These are phyloP conservation scores for Gnathonemus echidnorhynchus DNA, from an alignment of 2,113 vertebrate species.

Conservation along the genomic window DNA sequence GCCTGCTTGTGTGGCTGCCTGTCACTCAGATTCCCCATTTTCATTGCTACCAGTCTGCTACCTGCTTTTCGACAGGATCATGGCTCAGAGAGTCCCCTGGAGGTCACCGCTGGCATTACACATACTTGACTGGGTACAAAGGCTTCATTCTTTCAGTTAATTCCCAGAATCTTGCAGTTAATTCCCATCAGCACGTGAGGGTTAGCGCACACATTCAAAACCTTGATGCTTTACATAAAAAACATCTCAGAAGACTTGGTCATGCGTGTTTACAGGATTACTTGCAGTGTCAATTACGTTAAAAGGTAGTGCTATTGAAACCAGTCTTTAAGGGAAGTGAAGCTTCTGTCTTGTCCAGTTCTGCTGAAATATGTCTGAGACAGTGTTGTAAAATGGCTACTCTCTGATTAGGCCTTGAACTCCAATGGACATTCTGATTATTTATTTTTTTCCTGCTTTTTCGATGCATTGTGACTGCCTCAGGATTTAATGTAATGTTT, in stretches of 20 bases:
- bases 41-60: not conserved
- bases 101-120: conserved; percentile 16
- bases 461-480: not conserved
- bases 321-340: not conserved
- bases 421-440: not conserved
- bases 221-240: not conserved
- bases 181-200: not conserved
- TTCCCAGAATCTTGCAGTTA: not conserved
- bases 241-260: not conserved
- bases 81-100: conserved; percentile 11
- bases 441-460: not conserved
- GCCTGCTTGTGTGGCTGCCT: conserved; percentile 22
- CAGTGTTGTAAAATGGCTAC: not conserved
- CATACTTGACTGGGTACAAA: not conserved
- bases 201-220: not conserved
- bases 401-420: not conserved
- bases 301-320: not conserved
- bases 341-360: not conserved
- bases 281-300: not conserved
- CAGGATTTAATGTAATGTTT: not conserved
- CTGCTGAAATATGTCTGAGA: not conserved
- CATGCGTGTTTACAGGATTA: not conserved
- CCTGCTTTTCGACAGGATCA: conserved; percentile 9
- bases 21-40: conserved; percentile 5
- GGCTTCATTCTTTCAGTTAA: not conserved